Evolutionary conservation across 2,888 invertebrate genomes (phyloP).

Genomic region (Andrena praecox): DNA sequence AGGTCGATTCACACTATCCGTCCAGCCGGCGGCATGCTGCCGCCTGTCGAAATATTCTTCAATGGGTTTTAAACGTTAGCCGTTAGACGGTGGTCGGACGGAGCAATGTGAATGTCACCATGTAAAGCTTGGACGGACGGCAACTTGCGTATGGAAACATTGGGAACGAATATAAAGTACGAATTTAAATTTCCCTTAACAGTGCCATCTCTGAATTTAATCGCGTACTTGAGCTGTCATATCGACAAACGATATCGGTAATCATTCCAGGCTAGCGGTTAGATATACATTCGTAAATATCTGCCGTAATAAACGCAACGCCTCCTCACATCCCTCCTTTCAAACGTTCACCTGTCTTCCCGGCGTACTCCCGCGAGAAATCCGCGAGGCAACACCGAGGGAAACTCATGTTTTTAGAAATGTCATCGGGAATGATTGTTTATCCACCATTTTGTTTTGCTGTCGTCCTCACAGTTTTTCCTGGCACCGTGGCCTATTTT

Average conservation of each 20-base stretch:
- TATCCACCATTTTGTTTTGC: constrained; percentile 81
- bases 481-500: constrained; percentile 72
- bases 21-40: too few species aligned
- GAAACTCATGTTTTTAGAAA: constrained; percentile 69
- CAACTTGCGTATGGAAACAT: too few species aligned
- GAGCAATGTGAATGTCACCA: too few species aligned
- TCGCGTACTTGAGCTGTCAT: constrained; percentile 2
- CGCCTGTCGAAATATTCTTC: too few species aligned
- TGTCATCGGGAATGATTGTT: constrained; percentile 74
- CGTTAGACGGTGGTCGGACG: too few species aligned
- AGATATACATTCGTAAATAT: constrained; percentile 5
- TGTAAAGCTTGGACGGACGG: too few species aligned
- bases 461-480: constrained; percentile 73
- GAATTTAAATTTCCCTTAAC: too few species aligned
- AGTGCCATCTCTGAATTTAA: constrained; percentile 40
- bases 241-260: constrained; percentile 44
- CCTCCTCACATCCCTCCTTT: not conserved
- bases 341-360: not conserved
- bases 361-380: not conserved
- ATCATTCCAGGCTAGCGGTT: not conserved
- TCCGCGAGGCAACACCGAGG: not conserved
- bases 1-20: too few species aligned
- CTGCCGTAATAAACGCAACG: constrained; percentile 2
- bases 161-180: too few species aligned
- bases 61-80: too few species aligned